A percentile compares a stretch with the other conserved stretches of the same genome.
Evolutionary conservation across 2,113 vertebrate genomes (phyloP).

Genomic region (Passer montanus): DNA sequence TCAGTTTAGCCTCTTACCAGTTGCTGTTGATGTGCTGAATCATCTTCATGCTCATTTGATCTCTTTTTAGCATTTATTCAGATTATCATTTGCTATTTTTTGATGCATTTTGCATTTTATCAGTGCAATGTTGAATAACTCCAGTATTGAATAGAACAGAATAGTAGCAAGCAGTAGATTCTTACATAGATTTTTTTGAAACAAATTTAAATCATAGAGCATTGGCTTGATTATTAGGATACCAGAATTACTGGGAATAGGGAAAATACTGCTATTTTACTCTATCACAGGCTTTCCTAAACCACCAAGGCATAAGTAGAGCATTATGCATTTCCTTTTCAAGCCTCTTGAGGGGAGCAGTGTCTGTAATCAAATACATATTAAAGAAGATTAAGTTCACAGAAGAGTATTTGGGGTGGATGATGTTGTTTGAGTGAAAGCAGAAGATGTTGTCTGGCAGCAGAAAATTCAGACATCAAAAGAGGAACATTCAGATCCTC

Average conservation of each 20-base stretch:
- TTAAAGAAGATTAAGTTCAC: background rate
- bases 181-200: background rate
- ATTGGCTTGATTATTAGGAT: background rate
- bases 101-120: background rate
- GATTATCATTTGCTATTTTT: background rate
- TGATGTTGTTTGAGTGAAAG: background rate
- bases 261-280: background rate
- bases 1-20: background rate
- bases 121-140: background rate
- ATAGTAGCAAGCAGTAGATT: background rate
- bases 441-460: background rate
- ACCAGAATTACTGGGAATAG: background rate
- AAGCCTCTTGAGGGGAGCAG: constrained; percentile 31
- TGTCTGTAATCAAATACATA: background rate
- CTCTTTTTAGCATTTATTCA: background rate
- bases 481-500: background rate
- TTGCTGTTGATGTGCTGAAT: background rate
- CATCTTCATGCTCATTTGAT: background rate
- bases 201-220: background rate
- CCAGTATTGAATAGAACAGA: background rate
- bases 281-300: background rate
- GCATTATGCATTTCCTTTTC: background rate
- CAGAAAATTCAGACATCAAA: background rate
- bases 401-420: background rate
- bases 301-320: background rate